A percentile compares a stretch with the other conserved stretches of the same genome.
These are phyloP conservation scores for Polyommatus iphigenia DNA, from an alignment of 2,888 invertebrate genomes.

Conservation along the genomic window DNA sequence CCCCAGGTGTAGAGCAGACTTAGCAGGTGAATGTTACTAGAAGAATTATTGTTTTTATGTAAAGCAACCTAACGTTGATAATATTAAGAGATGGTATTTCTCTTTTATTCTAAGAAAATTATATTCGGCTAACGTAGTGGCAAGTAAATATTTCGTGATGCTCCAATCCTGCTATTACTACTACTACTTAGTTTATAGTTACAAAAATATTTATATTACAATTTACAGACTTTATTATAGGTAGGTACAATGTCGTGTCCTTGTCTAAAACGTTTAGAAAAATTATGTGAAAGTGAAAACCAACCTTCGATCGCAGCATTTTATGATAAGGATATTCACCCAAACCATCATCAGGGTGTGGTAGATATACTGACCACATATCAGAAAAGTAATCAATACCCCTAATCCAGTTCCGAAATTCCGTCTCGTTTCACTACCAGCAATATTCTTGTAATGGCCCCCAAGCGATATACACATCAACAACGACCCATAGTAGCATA, in stretches of 20 bases:
- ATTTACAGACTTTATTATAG: too few relatives aligned
- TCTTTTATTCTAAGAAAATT: too few relatives aligned
- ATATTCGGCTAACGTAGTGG: too few relatives aligned
- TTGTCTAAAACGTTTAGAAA: background rate
- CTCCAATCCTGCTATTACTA: too few relatives aligned
- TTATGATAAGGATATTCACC: constrained; percentile 82
- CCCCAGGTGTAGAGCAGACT: constrained; percentile 88
- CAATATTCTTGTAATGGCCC: constrained; percentile 78
- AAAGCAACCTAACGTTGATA: too few relatives aligned
- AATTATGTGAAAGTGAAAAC: constrained; percentile 37
- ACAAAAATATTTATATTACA: too few relatives aligned
- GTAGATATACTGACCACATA: constrained; percentile 81
- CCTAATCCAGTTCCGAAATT: constrained; percentile 82
- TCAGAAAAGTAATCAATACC: constrained; percentile 74
- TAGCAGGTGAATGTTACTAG: constrained; percentile 84
- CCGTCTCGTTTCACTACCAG: constrained; percentile 71
- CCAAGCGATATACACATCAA: constrained; percentile 80
- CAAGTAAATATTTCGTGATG: too few relatives aligned
- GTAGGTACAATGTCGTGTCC: too few relatives aligned
- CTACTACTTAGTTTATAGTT: too few relatives aligned
- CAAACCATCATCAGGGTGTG: constrained; percentile 81
- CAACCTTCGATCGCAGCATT: constrained; percentile 78
- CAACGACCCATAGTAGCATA: constrained; percentile 56
- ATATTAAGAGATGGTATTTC: too few relatives aligned
- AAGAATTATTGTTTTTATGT: constrained; percentile 47